These are phyloP conservation scores for Montipora sp. DNA, from an alignment of 64 coral and sea anemone genomes.

Conservation along the genomic window DNA sequence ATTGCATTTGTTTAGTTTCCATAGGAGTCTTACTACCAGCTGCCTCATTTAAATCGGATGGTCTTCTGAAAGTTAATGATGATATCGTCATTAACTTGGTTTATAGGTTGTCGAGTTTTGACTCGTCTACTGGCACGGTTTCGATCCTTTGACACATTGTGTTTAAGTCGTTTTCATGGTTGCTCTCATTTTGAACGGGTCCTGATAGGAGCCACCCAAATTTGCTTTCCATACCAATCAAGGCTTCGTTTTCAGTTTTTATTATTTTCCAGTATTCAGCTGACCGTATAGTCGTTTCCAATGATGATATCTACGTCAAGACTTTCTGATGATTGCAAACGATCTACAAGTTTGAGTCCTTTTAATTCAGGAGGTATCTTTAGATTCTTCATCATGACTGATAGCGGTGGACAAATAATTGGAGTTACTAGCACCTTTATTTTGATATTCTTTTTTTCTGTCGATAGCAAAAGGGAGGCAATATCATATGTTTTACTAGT, in stretches of 20 bases:
- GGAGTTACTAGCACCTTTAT: too few relatives aligned
- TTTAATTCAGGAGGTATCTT: too few relatives aligned
- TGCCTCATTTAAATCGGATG: constrained; percentile 41
- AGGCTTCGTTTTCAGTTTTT: constrained; percentile 49
- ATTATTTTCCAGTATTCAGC: not conserved
- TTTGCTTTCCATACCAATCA: constrained; percentile 58
- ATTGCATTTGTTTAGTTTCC: constrained; percentile 42
- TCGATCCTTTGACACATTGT: constrained; percentile 49
- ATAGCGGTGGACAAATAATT: too few relatives aligned
- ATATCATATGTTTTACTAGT: too few relatives aligned
- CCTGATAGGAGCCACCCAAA: constrained; percentile 65
- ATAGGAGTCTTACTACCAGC: constrained; percentile 60
- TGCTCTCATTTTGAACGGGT: constrained; percentile 17
- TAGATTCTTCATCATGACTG: too few relatives aligned
- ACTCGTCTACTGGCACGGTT: not conserved
- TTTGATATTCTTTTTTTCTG: too few relatives aligned
- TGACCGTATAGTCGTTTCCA: too few relatives aligned
- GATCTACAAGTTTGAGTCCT: too few relatives aligned
- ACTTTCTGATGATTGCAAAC: too few relatives aligned
- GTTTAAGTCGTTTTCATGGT: not conserved
- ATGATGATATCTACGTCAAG: too few relatives aligned
- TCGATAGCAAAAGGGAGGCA: too few relatives aligned
- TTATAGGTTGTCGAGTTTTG: constrained; percentile 50
- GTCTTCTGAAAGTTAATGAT: constrained; percentile 27
- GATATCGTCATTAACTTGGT: constrained; percentile 38